These are phyloP conservation scores for Electrophaes corylata DNA, from an alignment of 2,888 invertebrate genomes.

Conservation along the genomic window DNA sequence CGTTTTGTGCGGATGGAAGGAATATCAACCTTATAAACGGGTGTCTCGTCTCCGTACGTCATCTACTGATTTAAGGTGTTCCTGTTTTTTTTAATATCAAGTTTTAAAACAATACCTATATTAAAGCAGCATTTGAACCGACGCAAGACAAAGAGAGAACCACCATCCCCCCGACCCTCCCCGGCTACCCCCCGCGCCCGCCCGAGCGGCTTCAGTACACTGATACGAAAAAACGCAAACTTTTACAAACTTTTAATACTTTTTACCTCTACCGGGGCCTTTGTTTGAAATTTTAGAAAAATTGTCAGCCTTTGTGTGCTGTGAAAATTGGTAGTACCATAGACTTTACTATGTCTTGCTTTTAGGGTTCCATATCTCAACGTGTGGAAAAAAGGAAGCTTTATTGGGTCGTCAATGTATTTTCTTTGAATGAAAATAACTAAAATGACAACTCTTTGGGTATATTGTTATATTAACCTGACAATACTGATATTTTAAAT, in stretches of 20 bases:
- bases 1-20: no score
- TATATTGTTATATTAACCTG: no score
- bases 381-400: no score
- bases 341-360: not conserved
- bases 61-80: no score
- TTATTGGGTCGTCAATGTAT: no score
- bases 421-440: no score
- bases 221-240: constrained; percentile 38
- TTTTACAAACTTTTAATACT: constrained; percentile 48
- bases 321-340: not conserved
- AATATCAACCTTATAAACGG: no score
- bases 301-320: constrained; percentile 29
- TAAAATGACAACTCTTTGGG: no score
- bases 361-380: not conserved
- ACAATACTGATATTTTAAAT: no score
- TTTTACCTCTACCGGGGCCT: constrained; percentile 45
- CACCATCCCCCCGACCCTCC: not conserved
- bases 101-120: not conserved
- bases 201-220: constrained; percentile 10
- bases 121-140: constrained; percentile 5
- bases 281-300: constrained; percentile 41
- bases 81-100: no score
- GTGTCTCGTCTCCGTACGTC: no score
- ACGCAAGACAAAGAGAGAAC: constrained; percentile 6
- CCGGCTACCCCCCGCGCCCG: not conserved